Conservation (phyloP, 2,888 invertebrate genomes). For the Dioctria linearis region DNA sequence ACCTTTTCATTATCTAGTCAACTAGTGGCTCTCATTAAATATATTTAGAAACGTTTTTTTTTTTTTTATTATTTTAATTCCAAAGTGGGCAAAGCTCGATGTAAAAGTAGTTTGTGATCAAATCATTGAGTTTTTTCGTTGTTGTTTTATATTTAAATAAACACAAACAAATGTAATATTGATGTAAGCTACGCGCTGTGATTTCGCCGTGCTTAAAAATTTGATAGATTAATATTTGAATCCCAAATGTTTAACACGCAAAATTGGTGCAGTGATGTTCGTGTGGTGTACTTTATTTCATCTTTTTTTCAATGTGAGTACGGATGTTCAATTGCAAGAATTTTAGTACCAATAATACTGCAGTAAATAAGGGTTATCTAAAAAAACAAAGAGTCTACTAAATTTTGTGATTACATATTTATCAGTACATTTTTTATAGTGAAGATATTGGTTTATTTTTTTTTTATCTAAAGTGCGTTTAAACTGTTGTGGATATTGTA, state of each 20-base stretch:
- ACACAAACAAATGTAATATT: background rate
- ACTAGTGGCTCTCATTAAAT: background rate
- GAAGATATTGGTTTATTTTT: no score
- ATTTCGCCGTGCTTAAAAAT: background rate
- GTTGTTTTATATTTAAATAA: background rate
- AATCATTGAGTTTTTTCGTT: background rate
- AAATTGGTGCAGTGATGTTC: slow-evolving; percentile 16
- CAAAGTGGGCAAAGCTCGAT: background rate
- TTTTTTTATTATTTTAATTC: no score
- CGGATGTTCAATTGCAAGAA: no score
- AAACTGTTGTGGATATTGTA: no score
- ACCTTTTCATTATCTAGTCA: background rate
- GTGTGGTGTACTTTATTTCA: slow-evolving; percentile 35
- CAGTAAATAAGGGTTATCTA: no score
- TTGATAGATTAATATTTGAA: background rate
- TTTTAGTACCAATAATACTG: no score
- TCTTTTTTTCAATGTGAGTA: slow-evolving; percentile 21
- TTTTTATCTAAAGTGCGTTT: no score
- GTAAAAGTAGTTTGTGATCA: slow-evolving; percentile 6
- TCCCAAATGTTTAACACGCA: background rate
- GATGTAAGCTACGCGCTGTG: background rate
- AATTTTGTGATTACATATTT: no score
- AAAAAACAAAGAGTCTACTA: no score
- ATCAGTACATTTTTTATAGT: no score
- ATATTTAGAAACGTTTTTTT: background rate